Evolutionary conservation across 2,797 vertebrate species (phyloP).

Genomic region (Coilia nasus): DNA sequence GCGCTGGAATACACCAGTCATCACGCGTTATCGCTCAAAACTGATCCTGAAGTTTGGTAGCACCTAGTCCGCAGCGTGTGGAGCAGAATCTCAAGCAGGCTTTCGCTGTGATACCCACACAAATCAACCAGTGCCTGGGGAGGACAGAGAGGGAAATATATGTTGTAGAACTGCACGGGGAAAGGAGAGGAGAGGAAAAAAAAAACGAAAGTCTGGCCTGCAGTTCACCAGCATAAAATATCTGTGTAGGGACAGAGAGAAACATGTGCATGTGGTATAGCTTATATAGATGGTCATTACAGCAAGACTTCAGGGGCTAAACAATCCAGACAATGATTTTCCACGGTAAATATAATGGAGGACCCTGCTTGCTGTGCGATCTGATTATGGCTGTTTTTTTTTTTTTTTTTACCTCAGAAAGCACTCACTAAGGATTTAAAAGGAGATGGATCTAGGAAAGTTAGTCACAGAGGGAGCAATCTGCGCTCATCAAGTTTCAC

Average conservation of each 20-base stretch:
- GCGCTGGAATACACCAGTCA: conserved; percentile 71
- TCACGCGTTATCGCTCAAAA: conserved; percentile 7
- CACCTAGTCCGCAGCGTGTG: not conserved
- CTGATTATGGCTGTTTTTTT: not conserved
- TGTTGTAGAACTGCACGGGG: not conserved
- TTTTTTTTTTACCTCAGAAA: conserved; percentile 1
- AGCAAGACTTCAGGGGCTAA: not conserved
- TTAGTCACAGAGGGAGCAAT: not conserved
- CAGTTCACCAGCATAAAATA: not conserved
- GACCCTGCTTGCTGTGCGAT: not conserved
- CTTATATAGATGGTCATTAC: conserved; percentile 10
- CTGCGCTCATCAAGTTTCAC: conserved; percentile 44
- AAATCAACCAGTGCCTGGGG: conserved; percentile 9
- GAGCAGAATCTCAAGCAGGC: conserved; percentile 64
- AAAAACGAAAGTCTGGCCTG: not conserved
- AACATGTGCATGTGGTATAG: not conserved
- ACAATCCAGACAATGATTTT: conserved; percentile 17
- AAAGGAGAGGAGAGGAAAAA: not conserved
- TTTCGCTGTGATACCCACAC: conserved; percentile 23
- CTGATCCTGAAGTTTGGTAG: conserved; percentile 21
- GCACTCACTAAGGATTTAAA: not conserved
- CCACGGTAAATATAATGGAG: conserved; percentile 17
- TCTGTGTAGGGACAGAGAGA: not conserved
- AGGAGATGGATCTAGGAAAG: not conserved
- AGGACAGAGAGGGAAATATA: not conserved